phyloP scores from a whole-genome alignment of 2,888 invertebrate species.

The Biston stratarius region DNA sequence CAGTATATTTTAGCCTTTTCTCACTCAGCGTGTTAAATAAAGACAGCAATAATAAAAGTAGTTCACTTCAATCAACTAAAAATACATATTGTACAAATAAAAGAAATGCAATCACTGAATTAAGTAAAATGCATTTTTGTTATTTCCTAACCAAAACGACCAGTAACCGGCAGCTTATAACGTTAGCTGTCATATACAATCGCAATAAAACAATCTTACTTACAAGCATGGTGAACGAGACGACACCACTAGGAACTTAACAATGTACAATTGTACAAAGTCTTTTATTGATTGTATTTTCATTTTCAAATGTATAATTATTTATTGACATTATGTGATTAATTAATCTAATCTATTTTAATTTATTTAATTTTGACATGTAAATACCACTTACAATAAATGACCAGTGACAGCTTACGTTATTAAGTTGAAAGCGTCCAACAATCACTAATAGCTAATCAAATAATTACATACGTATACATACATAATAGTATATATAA shows the following conservation, averaged over 20 bases:
- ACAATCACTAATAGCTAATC: background rate
- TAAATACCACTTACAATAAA: background rate
- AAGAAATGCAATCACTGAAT: background rate
- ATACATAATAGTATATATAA: background rate
- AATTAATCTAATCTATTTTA: too few relatives aligned
- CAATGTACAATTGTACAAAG: too few relatives aligned
- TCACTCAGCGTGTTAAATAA: too few relatives aligned
- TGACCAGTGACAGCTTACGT: background rate
- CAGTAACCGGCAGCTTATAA: background rate
- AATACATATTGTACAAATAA: background rate
- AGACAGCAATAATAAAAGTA: background rate
- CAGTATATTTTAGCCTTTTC: too few relatives aligned
- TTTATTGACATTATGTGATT: too few relatives aligned
- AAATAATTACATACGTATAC: conserved; percentile 4
- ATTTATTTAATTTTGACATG: too few relatives aligned
- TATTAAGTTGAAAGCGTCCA: background rate
- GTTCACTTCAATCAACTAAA: background rate
- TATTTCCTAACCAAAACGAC: background rate
- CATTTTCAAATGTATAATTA: too few relatives aligned
- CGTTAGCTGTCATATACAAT: background rate
- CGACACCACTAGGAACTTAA: too few relatives aligned
- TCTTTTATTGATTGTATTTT: too few relatives aligned
- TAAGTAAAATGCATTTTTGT: conserved; percentile 6
- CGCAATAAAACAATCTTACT: background rate
- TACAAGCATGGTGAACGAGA: background rate